phyloP scores from a whole-genome alignment of 2,888 invertebrate genomes.

The Leptopilina syphax region DNA sequence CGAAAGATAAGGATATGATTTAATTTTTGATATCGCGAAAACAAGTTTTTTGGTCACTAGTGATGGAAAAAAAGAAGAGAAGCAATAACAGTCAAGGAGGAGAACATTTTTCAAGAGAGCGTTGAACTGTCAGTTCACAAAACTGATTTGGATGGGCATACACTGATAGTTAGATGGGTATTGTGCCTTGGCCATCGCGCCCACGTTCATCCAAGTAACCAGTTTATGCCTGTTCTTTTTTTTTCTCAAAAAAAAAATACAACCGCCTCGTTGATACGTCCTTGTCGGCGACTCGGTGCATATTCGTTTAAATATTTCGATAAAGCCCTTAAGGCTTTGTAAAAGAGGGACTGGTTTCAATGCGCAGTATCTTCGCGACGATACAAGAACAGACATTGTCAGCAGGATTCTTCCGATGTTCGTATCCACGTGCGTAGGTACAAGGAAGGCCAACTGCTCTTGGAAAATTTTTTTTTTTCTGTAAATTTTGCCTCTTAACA shows the following conservation, averaged over 20 bases:
- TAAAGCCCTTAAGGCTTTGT: conserved; percentile 49
- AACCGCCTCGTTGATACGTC: conserved; percentile 46
- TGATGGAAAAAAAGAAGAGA: conserved; percentile 28
- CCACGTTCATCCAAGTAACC: conserved; percentile 59
- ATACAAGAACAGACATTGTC: conserved; percentile 33
- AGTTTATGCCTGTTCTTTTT: conserved; percentile 44
- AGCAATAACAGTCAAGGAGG: neutral
- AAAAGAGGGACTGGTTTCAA: conserved; percentile 50
- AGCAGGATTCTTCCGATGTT: conserved; percentile 39
- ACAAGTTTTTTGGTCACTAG: too few relatives aligned
- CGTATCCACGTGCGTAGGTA: conserved; percentile 37
- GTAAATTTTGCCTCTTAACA: too few relatives aligned
- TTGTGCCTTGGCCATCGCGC: conserved; percentile 62
- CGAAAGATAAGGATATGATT: neutral
- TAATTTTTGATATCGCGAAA: neutral
- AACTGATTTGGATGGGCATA: conserved; percentile 45
- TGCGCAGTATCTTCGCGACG: conserved; percentile 43
- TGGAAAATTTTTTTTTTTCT: neutral
- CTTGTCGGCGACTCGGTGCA: conserved; percentile 49
- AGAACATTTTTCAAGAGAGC: conserved; percentile 8
- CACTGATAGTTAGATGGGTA: conserved; percentile 63
- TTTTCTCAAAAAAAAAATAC: neutral
- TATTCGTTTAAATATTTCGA: conserved; percentile 51
- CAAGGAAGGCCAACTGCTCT: conserved; percentile 36
- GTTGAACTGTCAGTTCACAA: conserved; percentile 49